A percentile compares a stretch with the other conserved stretches of the same genome.
Conservation (phyloP, 1,140 invertebrate species). For the Pseudomyrmex pallidus region DNA sequence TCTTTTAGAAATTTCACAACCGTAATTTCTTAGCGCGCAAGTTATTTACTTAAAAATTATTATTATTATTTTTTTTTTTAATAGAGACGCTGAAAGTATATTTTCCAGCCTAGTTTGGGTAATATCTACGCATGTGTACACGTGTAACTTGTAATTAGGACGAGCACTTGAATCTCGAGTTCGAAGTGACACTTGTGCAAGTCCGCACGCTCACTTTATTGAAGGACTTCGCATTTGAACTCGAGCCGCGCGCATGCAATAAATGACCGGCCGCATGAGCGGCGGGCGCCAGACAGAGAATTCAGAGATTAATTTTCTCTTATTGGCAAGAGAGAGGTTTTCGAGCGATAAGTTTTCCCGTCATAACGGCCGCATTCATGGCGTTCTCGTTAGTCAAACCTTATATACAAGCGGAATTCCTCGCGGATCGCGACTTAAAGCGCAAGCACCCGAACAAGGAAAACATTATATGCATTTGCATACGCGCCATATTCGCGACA, state of each 20-base stretch:
- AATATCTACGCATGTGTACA: neutral
- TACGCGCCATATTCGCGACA: neutral
- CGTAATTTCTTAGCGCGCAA: no score
- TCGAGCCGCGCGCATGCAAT: neutral
- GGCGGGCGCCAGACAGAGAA: constrained; percentile 36
- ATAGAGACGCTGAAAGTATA: neutral
- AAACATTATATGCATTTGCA: constrained; percentile 60
- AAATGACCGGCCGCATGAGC: constrained; percentile 4
- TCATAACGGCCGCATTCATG: constrained; percentile 69
- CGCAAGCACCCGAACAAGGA: constrained; percentile 46
- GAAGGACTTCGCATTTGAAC: constrained; percentile 22
- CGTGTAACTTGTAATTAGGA: constrained; percentile 6
- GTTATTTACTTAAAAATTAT: neutral
- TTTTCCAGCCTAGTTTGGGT: neutral
- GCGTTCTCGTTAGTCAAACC: constrained; percentile 14
- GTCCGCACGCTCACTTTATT: neutral
- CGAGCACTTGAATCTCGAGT: constrained; percentile 8
- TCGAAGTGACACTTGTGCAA: neutral
- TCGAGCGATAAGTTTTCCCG: constrained; percentile 42
- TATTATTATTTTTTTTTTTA: neutral
- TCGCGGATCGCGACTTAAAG: neutral
- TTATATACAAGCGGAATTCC: neutral
- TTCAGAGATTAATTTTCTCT: constrained; percentile 17
- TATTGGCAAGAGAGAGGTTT: neutral
- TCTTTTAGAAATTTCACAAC: no score